Conservation (phyloP, 2,797 vertebrate species). For the Austrolebias charrua region DNA sequence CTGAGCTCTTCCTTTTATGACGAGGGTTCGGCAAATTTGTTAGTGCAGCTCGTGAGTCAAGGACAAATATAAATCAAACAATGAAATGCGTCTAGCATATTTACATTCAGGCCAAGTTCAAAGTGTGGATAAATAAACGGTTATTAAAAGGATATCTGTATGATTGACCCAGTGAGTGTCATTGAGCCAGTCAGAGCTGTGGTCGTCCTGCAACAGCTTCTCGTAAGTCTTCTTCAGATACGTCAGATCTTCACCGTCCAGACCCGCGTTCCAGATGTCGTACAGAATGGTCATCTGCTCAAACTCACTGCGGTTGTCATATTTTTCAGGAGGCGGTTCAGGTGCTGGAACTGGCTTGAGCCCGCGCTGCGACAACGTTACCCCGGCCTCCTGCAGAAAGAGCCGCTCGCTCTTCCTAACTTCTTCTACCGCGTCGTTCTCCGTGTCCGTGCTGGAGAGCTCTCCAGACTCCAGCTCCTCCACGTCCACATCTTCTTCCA, state of each 20-base stretch:
- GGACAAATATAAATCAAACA: slow-evolving; percentile 50
- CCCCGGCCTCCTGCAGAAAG: slow-evolving; percentile 79
- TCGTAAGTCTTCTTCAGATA: slow-evolving; percentile 86
- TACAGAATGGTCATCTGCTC: slow-evolving; percentile 96
- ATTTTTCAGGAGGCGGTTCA: slow-evolving; percentile 23
- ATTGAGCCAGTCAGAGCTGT: slow-evolving; percentile 90
- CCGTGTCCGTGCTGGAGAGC: slow-evolving; percentile 77
- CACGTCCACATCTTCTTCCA: slow-evolving; percentile 82
- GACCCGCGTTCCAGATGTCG: slow-evolving; percentile 92
- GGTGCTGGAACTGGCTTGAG: slow-evolving; percentile 47
- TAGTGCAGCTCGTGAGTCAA: slow-evolving; percentile 83
- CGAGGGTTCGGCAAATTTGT: slow-evolving; percentile 90
- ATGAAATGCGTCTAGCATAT: too few species aligned
- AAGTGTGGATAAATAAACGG: background rate
- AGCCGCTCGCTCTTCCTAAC: slow-evolving; percentile 81
- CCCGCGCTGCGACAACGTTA: slow-evolving; percentile 61
- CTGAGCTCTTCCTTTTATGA: slow-evolving; percentile 82
- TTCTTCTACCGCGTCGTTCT: slow-evolving; percentile 77
- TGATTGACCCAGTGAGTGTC: slow-evolving; percentile 96
- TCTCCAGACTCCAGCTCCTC: slow-evolving; percentile 83
- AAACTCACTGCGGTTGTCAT: slow-evolving; percentile 87
- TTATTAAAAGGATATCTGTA: slow-evolving; percentile 87
- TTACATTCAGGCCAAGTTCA: background rate
- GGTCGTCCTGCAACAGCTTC: slow-evolving; percentile 87
- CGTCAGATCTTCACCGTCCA: slow-evolving; percentile 87